Conservation (phyloP, 2,888 invertebrate genomes). For the Pammene fasciana region DNA sequence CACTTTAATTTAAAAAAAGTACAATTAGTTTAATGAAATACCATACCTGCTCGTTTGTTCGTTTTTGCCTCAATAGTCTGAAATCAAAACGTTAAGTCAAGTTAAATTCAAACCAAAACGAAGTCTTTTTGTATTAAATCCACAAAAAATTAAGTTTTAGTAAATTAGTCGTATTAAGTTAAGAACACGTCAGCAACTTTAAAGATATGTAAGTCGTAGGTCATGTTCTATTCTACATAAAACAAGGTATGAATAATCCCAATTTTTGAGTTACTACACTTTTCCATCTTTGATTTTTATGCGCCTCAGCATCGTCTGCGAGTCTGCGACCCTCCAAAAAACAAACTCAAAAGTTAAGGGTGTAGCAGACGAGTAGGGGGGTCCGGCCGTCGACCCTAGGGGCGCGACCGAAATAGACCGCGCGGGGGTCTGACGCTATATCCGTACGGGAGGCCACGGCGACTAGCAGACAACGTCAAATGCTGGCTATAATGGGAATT, state of each 20-base stretch:
- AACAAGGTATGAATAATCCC: background rate
- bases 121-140: no score
- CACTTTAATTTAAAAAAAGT: no score
- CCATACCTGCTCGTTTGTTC: no score
- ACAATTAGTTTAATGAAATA: no score
- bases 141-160: no score
- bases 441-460: constrained; percentile 17
- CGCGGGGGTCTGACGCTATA: constrained; percentile 57
- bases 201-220: no score
- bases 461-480: constrained; percentile 10
- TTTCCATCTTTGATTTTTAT: background rate
- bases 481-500: constrained; percentile 6
- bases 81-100: no score
- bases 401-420: constrained; percentile 62
- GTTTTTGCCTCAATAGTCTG: no score
- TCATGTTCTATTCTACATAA: no score
- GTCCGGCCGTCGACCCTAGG: constrained; percentile 59
- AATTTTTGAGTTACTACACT: constrained; percentile 5
- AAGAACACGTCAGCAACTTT: no score
- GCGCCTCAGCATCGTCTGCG: background rate
- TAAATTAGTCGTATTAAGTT: no score
- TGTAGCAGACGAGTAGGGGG: constrained; percentile 36
- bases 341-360: constrained; percentile 26
- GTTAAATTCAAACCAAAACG: no score
- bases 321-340: constrained; percentile 17